Base-by-base conservation (phyloP, 2,113 vertebrate genomes). In the Heterocephalus glaber region DNA sequence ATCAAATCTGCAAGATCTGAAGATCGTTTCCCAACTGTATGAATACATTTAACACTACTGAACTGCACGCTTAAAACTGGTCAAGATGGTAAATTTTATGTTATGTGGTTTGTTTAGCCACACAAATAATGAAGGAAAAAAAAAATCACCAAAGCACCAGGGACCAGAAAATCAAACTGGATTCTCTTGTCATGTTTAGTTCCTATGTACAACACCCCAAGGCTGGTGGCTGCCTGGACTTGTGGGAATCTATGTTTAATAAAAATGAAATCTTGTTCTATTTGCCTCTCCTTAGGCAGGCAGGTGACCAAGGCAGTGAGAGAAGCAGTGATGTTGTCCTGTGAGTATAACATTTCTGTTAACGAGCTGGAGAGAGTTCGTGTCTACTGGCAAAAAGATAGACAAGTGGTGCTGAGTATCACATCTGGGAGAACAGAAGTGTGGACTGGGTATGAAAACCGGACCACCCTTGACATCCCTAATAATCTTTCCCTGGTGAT, bases 361-460 rank as follows among this genome's bases (percentile, higher is more conserved):
- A 76, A 84, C 0, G 94, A 98, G 3, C 92, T 98, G 0, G 0
- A 4, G 0, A 49, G 5, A 2, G 89, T 97, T 68, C 97, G 97
- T 0, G 85, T 98, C 41, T 99, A 99, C 89, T 99, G 98, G 98
- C 98, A 99, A 97, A 98, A 97, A 87, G 88, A 54, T 0, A 44
- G 74, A 0, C 66, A 98, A 20, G 91, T 97, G 89, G 97, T 98
- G 44, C 95, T 98, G 70, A 97, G 97, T 0, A 11, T 96, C 0
- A 19, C 81, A 1, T 41, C 28, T 12, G 96, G 93, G 28, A 16
- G 38, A 0, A 9, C 0, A 0, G 0, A 12, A 0, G 0, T 61
- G 0, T 98, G 97, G 33, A 26, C 49, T 0, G 3, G 16, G 0
- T 98, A 98, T 0, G 0, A 3, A 66, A 98, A 98, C 93, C 96